Conservation (phyloP, 37 sponge, comb jelly and placozoan genomes). For the Halichondria panicea region DNA sequence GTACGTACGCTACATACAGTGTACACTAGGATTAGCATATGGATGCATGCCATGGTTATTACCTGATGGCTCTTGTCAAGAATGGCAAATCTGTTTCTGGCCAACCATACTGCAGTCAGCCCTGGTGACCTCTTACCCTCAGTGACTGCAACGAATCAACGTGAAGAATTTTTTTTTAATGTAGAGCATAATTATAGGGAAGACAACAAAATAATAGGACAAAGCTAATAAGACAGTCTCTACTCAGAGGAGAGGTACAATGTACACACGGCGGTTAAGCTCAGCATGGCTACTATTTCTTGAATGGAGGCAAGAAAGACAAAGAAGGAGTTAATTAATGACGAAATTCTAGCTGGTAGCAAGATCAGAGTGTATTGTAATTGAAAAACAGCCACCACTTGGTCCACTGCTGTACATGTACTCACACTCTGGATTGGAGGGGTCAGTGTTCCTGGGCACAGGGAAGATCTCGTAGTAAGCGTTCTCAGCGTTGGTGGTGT, state of each 20-base stretch:
- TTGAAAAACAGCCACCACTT: too few relatives aligned
- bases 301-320: neutral
- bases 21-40: slow-evolving; percentile 9
- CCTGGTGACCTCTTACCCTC: slow-evolving; percentile 86
- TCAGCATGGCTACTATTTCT: too few relatives aligned
- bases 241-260: too few relatives aligned
- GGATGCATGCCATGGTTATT: slow-evolving; percentile 5
- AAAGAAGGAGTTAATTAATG: neutral
- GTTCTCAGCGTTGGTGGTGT: slow-evolving; percentile 80
- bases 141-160: slow-evolving; percentile 30
- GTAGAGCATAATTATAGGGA: too few relatives aligned
- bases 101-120: slow-evolving; percentile 87
- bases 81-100: slow-evolving; percentile 93
- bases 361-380: too few relatives aligned
- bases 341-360: too few relatives aligned
- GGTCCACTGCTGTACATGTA: too few relatives aligned
- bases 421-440: slow-evolving; percentile 76
- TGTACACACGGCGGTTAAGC: too few relatives aligned
- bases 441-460: slow-evolving; percentile 64
- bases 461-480: slow-evolving; percentile 79
- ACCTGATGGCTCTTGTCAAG: slow-evolving; percentile 89
- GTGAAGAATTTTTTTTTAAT: neutral
- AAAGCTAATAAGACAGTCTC: too few relatives aligned
- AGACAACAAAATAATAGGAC: too few relatives aligned
- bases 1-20: neutral